Evolutionary conservation across 2,113 vertebrate genomes (phyloP), one percentile per base, ranked within the genome.

Genomic region (Thunnus thynnus): DNA sequence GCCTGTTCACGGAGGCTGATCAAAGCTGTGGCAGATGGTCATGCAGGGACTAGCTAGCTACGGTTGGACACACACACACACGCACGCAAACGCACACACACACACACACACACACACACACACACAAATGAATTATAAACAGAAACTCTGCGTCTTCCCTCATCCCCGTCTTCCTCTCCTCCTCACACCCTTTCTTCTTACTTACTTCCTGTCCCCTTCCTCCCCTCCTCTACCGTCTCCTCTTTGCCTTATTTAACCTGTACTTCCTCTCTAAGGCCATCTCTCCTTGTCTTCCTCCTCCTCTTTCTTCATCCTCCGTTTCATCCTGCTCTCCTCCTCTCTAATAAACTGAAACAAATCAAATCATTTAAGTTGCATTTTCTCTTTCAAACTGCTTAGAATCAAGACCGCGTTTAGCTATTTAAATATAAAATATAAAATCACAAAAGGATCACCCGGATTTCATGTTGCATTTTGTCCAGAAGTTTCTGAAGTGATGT

Each of bases 11-110:
- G 52, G 85, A 90, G 84, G 77, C 87, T 86, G 85, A 91, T 92
- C 90, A 91, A 91, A 92, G 88, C 84, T 78, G 82, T 86, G 76
- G 90, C 92, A 90, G 86, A 89, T 90, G 89, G 86, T 75, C 78
- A 84, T 79, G 84, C 88, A 82, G 85, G 48, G 78, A 82, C 81
- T 52, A 72, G 88, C 78, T 64, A 77, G 85, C 81, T 89, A 82
- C 54, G 69, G 76, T 88, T 90, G 83, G 77, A 87, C 60, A 84
- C 72, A 80, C 85, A 79, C 76, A 54, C 56, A 68, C 71, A 50
- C 72, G 41, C 69, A 51, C 51, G 68, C 58, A 66, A 61, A 20
- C 76, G 48, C 56, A 30, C 71, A 74, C 75, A 54, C 56, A 68
- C 71, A 50, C 72, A 47, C 69, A 51, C 51, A 72, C 58, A 66